Percentiles rank a stretch among this genome's conserved stretches.
phyloP scores from a whole-genome alignment of 2,113 vertebrate species.

The Onychostruthus taczanowskii region DNA sequence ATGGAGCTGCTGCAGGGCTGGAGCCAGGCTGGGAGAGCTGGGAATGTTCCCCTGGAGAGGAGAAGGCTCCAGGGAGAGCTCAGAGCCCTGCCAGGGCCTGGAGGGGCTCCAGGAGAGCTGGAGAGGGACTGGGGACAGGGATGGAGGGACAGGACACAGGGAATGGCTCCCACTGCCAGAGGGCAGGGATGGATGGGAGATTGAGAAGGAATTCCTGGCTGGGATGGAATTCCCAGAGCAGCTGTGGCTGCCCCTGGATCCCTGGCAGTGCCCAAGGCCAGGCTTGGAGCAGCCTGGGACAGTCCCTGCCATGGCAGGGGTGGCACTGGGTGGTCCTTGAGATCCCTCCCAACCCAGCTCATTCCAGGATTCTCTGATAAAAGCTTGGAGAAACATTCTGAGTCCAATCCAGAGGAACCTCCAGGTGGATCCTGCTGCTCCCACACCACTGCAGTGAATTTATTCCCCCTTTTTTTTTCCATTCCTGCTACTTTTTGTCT shows the following conservation, averaged over 20 bases:
- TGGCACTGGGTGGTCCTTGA: not conserved
- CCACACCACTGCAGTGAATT: not conserved
- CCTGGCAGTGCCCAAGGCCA: not conserved
- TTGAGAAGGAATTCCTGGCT: not conserved
- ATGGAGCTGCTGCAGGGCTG: not conserved
- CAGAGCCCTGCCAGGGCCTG: not conserved
- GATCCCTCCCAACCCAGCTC: not conserved
- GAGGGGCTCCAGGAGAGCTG: not conserved
- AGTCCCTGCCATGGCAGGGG: not conserved
- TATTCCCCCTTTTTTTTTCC: not conserved
- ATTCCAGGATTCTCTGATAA: not conserved
- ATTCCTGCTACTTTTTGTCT: not conserved
- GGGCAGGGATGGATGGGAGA: not conserved
- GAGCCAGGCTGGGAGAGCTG: not conserved
- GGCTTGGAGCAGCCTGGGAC: not conserved
- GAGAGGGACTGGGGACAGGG: not conserved
- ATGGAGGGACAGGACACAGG: not conserved
- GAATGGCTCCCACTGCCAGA: not conserved
- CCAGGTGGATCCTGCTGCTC: not conserved
- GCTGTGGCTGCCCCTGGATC: not conserved
- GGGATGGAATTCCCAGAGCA: not conserved
- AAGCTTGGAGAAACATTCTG: not conserved
- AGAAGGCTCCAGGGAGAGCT: not conserved
- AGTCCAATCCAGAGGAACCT: accelerated
- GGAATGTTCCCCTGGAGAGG: not conserved